Evolutionary conservation across 2,888 invertebrate genomes (phyloP), one percentile per base, ranked within the genome.

Genomic region (Andrena flavipes): DNA sequence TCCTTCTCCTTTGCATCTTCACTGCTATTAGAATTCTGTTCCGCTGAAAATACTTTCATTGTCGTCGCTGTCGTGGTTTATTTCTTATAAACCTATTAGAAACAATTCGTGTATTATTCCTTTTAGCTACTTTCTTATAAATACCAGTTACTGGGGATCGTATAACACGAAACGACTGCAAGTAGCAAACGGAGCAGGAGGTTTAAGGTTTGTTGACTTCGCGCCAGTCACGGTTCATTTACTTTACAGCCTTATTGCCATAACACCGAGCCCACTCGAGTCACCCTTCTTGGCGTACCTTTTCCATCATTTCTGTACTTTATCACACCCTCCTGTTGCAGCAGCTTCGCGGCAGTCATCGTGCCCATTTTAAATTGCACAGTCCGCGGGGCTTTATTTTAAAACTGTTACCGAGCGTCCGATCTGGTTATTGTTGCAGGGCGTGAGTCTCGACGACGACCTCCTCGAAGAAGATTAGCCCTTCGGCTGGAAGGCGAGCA

Each of bases 371-470:
- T 23, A 35, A 54, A 54, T 23, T 35, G 35, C 23, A 16, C 48
- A 0, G 5, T 5, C n/a, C 13, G 26, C 48, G 13, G 20, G 23
- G 20, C 16, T 8, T 29, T 16, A 6, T 64, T 59, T 0, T 42
- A 6, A 35, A 35, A 63, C 20, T 20, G 23, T 63, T 23, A 35
- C 26, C n/a, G 13, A 69, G 23, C 5, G 8, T 4, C 7, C 26
- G 10, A 13, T 10, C 13, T 42, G 5, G 29, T 64, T n/a, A 16
- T 23, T 80, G 60, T 88, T 89, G 51, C 95, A 96, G 96, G 97
- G 97, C 93, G 95, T 97, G 80, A 97, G 96, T 94, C 94, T 97
- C 90, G 97, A 96, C 91, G 96, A 97, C 91, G 97, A 96, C 91
- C 95, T 97, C 87, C 93, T 96, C 84, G 96, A 96, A 90, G 96